Conservation (phyloP, 2,113 vertebrate genomes). For the Ictalurus furcatus region DNA sequence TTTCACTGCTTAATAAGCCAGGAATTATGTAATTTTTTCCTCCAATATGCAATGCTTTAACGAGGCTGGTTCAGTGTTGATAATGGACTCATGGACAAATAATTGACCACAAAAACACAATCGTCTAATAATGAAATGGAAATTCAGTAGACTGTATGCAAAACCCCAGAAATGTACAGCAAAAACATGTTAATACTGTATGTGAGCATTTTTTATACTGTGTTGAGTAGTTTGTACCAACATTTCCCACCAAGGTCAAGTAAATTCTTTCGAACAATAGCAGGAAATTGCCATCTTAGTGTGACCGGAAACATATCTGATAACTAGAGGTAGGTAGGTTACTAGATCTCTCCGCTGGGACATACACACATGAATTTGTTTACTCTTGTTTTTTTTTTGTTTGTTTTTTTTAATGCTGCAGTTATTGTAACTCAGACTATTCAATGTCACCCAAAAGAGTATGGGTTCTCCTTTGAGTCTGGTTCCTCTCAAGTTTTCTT, state of each 20-base stretch:
- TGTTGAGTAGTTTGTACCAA: slow-evolving; percentile 2
- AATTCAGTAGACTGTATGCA: neutral
- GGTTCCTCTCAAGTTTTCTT: neutral
- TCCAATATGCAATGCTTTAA: neutral
- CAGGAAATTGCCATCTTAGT: slow-evolving; percentile 72
- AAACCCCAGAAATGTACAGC: neutral
- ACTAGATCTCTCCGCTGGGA: neutral
- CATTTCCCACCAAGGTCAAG: slow-evolving; percentile 44
- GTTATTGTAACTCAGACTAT: neutral
- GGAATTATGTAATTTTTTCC: neutral
- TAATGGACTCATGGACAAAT: neutral
- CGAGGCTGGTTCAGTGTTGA: neutral
- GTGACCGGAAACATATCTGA: slow-evolving; percentile 62
- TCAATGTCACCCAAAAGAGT: neutral
- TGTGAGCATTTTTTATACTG: neutral
- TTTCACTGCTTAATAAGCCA: neutral
- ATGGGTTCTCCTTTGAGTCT: neutral
- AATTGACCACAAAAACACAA: neutral
- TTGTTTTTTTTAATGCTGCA: neutral
- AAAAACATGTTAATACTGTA: neutral
- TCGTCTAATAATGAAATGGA: neutral
- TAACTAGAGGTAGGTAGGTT: slow-evolving; percentile 18
- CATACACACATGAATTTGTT: neutral
- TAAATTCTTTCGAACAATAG: slow-evolving; percentile 68
- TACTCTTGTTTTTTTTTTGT: neutral